phyloP scores from a whole-genome alignment of 2,113 vertebrate genomes.

The Bubo bubo region DNA sequence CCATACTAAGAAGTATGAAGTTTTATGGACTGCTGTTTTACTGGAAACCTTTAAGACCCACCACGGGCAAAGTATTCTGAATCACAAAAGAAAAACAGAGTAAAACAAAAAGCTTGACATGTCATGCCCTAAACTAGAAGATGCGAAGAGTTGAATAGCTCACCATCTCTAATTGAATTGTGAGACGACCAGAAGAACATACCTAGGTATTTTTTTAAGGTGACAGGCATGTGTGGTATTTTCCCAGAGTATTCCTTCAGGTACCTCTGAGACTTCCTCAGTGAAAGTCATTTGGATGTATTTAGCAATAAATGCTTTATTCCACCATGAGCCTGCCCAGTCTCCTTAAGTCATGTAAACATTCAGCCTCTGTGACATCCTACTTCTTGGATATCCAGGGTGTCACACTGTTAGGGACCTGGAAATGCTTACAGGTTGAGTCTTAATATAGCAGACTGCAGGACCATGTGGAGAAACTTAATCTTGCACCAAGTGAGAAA shows the following conservation, averaged over 20 bases:
- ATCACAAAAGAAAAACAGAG: neutral
- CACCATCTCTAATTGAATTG: neutral
- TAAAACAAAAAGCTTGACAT: neutral
- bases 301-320: neutral
- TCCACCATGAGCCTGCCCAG: neutral
- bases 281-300: neutral
- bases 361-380: rapidly evolving
- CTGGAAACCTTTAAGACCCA: neutral
- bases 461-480: neutral
- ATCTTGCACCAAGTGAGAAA: neutral
- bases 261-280: neutral
- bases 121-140: neutral
- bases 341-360: neutral
- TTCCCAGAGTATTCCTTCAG: neutral
- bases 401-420: neutral
- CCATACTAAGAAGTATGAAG: neutral
- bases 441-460: neutral
- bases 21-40: neutral
- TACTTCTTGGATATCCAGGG: neutral
- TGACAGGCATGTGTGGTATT: neutral
- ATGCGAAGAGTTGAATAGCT: neutral
- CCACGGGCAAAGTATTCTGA: neutral
- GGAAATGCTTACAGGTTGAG: neutral
- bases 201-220: neutral
- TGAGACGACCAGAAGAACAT: neutral